Evolutionary conservation across 2,888 invertebrate species (phyloP), one percentile per base, ranked within the genome.

Genomic region (Iphiclides podalirius): DNA sequence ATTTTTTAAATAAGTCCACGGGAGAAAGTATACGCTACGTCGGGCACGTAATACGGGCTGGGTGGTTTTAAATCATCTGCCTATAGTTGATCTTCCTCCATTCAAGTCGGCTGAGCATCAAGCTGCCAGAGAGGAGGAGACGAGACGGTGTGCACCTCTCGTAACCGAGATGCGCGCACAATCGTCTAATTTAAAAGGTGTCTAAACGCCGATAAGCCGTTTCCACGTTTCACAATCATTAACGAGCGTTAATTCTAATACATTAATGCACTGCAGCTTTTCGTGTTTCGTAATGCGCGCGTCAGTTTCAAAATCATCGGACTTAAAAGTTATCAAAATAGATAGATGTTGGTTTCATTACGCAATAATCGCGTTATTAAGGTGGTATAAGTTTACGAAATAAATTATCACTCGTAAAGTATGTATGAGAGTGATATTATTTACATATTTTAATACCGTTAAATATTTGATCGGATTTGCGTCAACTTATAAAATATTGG

Each of bases 391-490:
- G 20, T 20, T 20, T 20, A 4, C 20, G 28, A 57, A 62, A 75
- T 71, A 79, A 76, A 76, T 75, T 74, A 75, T 72, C 60, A 67
- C 47, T 55, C 52, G 63, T 75, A 75, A 75, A 68, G 64, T n/a
- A 61, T 65, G 66, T 63, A 64, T 61, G 59, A 52, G 63, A 53
- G 54, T 53, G 59, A 66, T n/a, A n/a, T n/a, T n/a, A n/a, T n/a
- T n/a, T n/a, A n/a, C 61, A 70, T 78, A 76, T 71, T 68, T 63
- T 64, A 64, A 78, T 71, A 75, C 80, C 83, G 79, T 86, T 82
- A 79, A 85, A 82, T 77, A 75, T 78, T 77, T 82, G 77, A 83
- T 81, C 77, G 83, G 87, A 81, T 87, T 84, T 82, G 70, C 68
- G 87, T 86, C 86, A 76, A 65, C 61, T 67, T 70, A 70, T 75